phyloP scores from a whole-genome alignment of 1,140 invertebrate genomes.

The Rhyzopertha dominica region DNA sequence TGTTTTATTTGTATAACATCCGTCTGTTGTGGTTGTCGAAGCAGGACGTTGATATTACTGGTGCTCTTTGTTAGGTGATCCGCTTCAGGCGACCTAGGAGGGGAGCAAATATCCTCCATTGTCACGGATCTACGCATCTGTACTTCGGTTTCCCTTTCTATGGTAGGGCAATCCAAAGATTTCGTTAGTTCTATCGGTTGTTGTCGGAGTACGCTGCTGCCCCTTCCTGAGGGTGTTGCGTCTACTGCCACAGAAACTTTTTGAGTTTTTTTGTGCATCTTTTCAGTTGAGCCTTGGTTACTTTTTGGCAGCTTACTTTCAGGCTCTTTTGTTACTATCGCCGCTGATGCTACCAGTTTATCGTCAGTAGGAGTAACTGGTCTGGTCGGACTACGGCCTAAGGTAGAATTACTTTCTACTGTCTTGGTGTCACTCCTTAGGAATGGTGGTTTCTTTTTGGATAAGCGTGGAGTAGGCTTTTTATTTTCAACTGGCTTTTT shows the following conservation, averaged over 20 bases:
- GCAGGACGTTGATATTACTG: conserved; percentile 46
- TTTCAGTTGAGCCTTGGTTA: conserved; percentile 21
- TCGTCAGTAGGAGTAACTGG: conserved; percentile 47
- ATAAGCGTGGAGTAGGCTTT: conserved; percentile 16
- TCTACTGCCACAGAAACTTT: conserved; percentile 72
- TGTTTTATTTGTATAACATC: conserved; percentile 55
- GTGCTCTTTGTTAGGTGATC: conserved; percentile 48
- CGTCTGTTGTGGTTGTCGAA: conserved; percentile 22
- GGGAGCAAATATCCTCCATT: conserved; percentile 42
- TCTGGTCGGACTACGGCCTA: conserved; percentile 44
- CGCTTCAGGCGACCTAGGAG: conserved; percentile 22
- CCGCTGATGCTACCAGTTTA: background rate
- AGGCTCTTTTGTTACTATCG: conserved; percentile 3
- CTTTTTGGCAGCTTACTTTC: conserved; percentile 25
- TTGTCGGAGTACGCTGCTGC: conserved; percentile 65
- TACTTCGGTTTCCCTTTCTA: conserved; percentile 22
- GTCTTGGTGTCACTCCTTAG: background rate
- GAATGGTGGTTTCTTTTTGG: background rate
- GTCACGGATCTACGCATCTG: conserved; percentile 47
- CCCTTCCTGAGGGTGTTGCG: conserved; percentile 65
- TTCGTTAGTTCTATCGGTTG: conserved; percentile 67
- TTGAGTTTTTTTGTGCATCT: conserved; percentile 47
- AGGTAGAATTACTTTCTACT: conserved; percentile 48
- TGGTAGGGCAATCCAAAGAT: conserved; percentile 48
- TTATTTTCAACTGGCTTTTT: conserved; percentile 38